phyloP scores from a whole-genome alignment of 2,797 vertebrate species.

The Simalia tracyae region DNA sequence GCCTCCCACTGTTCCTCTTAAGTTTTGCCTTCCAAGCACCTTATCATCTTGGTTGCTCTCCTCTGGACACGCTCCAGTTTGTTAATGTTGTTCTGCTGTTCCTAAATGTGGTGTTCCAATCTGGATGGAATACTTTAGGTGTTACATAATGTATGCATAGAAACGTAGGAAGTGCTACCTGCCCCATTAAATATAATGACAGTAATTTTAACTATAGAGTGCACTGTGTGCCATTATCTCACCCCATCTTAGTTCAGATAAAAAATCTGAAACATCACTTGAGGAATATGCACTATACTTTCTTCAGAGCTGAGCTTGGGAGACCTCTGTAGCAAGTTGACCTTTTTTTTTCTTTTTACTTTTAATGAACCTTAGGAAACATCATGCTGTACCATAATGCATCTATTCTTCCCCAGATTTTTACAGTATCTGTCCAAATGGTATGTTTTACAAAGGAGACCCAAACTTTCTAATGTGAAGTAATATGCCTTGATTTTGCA shows the following conservation, averaged over 20 bases:
- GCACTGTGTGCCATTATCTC: too few species aligned
- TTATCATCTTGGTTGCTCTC: too few species aligned
- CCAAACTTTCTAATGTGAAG: not conserved
- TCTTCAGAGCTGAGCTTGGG: not conserved
- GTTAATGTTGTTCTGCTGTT: too few species aligned
- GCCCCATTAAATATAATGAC: too few species aligned
- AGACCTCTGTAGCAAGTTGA: not conserved
- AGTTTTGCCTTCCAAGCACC: too few species aligned
- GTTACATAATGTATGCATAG: too few species aligned
- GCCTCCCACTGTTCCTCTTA: too few species aligned
- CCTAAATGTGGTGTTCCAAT: too few species aligned
- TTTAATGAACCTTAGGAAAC: not conserved
- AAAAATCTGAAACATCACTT: not conserved
- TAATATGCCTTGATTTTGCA: not conserved
- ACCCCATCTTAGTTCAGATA: not conserved
- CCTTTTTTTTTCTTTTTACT: not conserved
- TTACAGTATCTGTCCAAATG: not conserved
- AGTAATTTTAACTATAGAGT: not conserved
- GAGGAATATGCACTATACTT: not conserved
- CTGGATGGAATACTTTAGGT: too few species aligned
- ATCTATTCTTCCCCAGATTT: not conserved
- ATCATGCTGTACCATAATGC: not conserved
- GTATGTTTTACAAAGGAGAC: not conserved
- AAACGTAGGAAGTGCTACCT: too few species aligned
- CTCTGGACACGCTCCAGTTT: too few species aligned